Evolutionary conservation across 1,140 invertebrate genomes (phyloP).

Genomic region (Solen grandis): DNA sequence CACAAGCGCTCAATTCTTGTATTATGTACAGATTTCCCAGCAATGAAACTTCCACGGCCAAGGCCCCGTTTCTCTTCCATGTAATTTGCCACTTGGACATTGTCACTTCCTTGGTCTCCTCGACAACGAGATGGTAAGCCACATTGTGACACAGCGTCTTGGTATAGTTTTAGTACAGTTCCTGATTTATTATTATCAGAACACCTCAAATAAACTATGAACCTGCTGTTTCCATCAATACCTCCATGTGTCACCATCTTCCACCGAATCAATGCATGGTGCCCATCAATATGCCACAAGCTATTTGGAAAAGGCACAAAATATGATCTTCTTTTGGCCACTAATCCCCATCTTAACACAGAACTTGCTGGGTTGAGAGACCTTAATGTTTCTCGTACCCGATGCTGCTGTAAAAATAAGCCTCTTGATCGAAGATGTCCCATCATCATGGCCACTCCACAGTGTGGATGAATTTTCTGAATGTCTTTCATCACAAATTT

Average conservation of each 20-base stretch:
- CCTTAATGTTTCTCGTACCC: background rate
- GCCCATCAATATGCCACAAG: constrained; percentile 30
- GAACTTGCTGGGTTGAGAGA: background rate
- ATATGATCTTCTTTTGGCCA: background rate
- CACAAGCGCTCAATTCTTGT: background rate
- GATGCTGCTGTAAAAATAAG: background rate
- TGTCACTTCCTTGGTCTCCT: constrained; percentile 7
- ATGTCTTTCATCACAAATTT: too few relatives aligned
- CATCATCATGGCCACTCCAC: constrained; percentile 12
- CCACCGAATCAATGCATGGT: constrained; percentile 10
- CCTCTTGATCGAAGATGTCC: background rate
- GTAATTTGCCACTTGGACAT: background rate
- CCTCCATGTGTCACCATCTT: constrained; percentile 25
- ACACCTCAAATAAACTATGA: background rate
- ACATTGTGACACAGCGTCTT: background rate
- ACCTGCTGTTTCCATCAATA: constrained; percentile 6
- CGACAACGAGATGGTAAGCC: constrained; percentile 7
- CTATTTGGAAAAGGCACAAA: background rate
- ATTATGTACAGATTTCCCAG: constrained; percentile 10
- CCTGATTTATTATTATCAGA: constrained; percentile 1
- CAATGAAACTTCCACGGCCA: background rate
- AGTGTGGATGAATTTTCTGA: too few relatives aligned
- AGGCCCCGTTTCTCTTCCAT: background rate
- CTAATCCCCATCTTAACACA: background rate
- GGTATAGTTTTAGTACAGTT: background rate